Conservation (phyloP, 2,888 invertebrate genomes). For the Molanna angustata region DNA sequence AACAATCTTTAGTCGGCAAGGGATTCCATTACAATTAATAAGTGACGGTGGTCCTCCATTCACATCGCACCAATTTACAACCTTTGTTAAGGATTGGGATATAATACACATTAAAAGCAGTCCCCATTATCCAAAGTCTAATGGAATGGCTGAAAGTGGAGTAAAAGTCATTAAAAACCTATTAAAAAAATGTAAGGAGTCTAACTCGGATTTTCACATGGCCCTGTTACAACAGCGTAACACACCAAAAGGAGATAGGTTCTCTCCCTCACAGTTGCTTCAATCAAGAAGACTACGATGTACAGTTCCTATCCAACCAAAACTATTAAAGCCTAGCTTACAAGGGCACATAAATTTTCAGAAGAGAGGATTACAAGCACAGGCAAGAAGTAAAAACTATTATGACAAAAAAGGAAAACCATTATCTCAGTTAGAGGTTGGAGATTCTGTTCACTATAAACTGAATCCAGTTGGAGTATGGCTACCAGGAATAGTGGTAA, state of each 20-base stretch:
- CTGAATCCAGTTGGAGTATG: not conserved
- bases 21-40: constrained; percentile 1
- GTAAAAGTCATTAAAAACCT: constrained; percentile 2
- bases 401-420: constrained; percentile 1
- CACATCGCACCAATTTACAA: not conserved
- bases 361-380: not conserved
- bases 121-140: constrained; percentile 2
- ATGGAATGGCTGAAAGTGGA: constrained; percentile 4
- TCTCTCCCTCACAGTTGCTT: not conserved
- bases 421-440: not conserved
- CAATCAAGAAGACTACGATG: constrained; percentile 3
- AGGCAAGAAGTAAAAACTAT: constrained; percentile 1
- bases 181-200: not conserved
- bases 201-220: not conserved
- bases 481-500: constrained; percentile 3
- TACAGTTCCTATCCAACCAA: not conserved
- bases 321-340: not conserved
- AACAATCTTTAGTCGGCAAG: constrained; percentile 1
- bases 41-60: constrained; percentile 3
- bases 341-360: constrained; percentile 1
- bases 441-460: constrained; percentile 2
- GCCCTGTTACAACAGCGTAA: constrained; percentile 2
- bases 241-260: constrained; percentile 4
- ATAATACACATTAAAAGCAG: constrained; percentile 1
- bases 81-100: not conserved